These are phyloP conservation scores for Anseranas semipalmata DNA, from an alignment of 2,113 vertebrate genomes.

Conservation along the genomic window DNA sequence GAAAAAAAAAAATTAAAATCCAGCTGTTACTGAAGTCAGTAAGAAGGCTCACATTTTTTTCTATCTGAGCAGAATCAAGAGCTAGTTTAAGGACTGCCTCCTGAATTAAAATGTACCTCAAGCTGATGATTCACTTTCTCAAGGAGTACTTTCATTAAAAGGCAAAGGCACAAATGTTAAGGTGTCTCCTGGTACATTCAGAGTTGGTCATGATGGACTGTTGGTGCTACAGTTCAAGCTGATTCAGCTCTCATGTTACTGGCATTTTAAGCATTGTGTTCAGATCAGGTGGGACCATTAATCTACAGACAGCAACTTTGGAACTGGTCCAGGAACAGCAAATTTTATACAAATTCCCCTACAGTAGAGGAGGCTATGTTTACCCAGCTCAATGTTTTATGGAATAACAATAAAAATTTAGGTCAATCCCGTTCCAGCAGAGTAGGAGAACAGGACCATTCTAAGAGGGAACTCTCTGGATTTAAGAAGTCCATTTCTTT, in stretches of 20 bases:
- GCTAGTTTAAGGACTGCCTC: not conserved
- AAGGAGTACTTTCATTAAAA: not conserved
- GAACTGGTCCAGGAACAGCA: not conserved
- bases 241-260: not conserved
- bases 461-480: not conserved
- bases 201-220: not conserved
- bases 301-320: not conserved
- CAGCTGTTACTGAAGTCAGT: not conserved
- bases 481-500: not conserved
- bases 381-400: not conserved
- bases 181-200: not conserved
- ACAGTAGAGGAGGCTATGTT: accelerated
- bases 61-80: not conserved
- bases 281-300: not conserved
- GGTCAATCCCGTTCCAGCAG: not conserved
- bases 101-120: not conserved
- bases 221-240: not conserved
- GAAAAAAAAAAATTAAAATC: not conserved
- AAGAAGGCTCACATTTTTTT: not conserved
- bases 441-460: not conserved
- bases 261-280: not conserved
- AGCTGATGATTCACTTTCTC: not conserved
- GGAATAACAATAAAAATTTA: not conserved
- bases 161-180: not conserved
- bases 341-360: not conserved